A percentile compares a stretch with the other conserved stretches of the same genome.
These are phyloP conservation scores for Anas platyrhynchos DNA, from an alignment of 2,113 vertebrate species.

Conservation along the genomic window DNA sequence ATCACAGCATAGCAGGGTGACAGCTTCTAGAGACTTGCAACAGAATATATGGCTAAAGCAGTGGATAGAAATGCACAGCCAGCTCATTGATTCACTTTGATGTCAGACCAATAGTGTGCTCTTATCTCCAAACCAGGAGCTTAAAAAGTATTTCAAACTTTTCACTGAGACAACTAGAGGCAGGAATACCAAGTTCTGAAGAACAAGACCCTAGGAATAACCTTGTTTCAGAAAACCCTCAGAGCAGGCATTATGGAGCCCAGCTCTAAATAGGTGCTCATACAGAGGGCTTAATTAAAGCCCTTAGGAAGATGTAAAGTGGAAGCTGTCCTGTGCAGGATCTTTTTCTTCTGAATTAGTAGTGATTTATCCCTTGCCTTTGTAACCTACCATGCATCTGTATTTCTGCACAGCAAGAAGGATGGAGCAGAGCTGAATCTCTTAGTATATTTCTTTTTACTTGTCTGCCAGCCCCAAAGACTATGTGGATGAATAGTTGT, in stretches of 20 bases:
- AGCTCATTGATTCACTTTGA: constrained; percentile 45
- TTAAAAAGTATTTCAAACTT: constrained; percentile 39
- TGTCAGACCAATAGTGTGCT: constrained; percentile 9
- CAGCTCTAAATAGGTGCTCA: not conserved
- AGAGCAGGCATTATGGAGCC: not conserved
- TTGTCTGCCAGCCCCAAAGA: not conserved
- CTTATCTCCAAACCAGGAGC: not conserved
- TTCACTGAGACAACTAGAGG: not conserved
- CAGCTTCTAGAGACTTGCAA: constrained; percentile 51
- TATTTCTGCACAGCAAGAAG: not conserved
- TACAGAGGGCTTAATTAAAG: not conserved
- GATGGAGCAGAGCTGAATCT: not conserved
- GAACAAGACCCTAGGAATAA: not conserved
- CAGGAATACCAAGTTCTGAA: not conserved
- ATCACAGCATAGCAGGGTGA: constrained; percentile 27
- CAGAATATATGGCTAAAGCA: not conserved
- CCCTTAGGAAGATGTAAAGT: not conserved
- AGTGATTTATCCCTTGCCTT: not conserved
- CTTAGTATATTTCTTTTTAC: not conserved
- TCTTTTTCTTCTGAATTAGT: not conserved
- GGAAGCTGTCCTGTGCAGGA: not conserved
- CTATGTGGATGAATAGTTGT: not conserved
- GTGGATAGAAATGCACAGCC: constrained; percentile 5
- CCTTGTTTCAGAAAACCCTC: not conserved
- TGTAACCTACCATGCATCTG: fast-evolving